phyloP scores from a whole-genome alignment of 2,113 vertebrate genomes.

The Lamprologus lemairii region DNA sequence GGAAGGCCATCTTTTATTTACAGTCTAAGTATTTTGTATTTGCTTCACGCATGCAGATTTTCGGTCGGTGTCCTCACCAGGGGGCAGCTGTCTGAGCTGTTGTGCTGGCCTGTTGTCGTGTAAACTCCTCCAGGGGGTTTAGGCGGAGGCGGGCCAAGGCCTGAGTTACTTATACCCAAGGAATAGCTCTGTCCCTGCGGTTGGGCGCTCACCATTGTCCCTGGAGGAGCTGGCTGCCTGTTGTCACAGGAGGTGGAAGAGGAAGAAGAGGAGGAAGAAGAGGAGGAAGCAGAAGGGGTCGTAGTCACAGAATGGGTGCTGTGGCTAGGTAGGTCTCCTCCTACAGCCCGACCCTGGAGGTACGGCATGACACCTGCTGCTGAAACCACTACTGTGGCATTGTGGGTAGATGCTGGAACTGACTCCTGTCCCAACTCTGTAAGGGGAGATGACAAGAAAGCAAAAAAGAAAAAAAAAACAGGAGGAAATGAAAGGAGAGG shows the following conservation, averaged over 20 bases:
- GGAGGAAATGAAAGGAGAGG: not conserved
- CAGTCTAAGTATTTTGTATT: not conserved
- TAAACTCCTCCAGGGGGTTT: constrained; percentile 52
- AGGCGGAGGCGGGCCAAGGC: constrained; percentile 60
- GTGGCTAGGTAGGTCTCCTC: constrained; percentile 49
- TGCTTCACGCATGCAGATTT: not conserved
- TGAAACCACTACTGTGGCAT: constrained; percentile 59
- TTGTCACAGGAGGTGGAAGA: constrained; percentile 67
- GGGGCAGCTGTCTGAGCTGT: constrained; percentile 52
- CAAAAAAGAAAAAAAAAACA: not conserved
- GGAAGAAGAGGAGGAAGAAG: constrained; percentile 17
- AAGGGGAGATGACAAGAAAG: not conserved
- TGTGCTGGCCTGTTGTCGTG: constrained; percentile 46
- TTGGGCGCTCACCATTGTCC: constrained; percentile 55
- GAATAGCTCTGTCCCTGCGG: constrained; percentile 69
- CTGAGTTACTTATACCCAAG: constrained; percentile 62
- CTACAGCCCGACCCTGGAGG: constrained; percentile 70
- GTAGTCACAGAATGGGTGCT: constrained; percentile 24
- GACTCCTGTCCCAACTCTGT: constrained; percentile 71
- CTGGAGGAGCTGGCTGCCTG: constrained; percentile 65
- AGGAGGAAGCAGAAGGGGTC: constrained; percentile 6
- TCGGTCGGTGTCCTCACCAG: constrained; percentile 62
- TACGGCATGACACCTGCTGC: constrained; percentile 76
- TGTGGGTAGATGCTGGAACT: constrained; percentile 57
- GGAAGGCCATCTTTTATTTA: not conserved